Conservation (phyloP, 2,888 invertebrate genomes). For the Noctua janthe region DNA sequence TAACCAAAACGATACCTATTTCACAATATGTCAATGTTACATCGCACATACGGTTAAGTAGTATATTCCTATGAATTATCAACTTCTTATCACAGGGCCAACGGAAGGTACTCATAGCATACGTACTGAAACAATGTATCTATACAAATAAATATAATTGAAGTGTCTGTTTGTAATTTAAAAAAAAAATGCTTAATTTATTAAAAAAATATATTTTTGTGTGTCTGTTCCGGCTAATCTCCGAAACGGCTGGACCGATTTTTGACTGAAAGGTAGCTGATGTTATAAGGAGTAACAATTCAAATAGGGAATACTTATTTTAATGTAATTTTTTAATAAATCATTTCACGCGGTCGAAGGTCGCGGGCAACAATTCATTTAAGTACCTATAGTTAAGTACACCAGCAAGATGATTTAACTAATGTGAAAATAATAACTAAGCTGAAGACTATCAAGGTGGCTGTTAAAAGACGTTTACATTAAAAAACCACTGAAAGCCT, state of each 20-base stretch:
- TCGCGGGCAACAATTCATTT: neutral
- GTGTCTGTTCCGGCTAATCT: no score
- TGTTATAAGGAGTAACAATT: no score
- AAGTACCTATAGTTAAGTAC: no score
- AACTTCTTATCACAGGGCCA: neutral
- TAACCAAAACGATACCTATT: neutral
- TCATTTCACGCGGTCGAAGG: no score
- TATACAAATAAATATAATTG: no score
- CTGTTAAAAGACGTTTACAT: constrained; percentile 3
- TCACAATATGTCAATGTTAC: constrained; percentile 5
- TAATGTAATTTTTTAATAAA: no score
- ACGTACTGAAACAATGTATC: constrained; percentile 3
- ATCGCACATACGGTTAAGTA: neutral
- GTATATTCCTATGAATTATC: constrained; percentile 4
- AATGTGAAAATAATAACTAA: constrained; percentile 20
- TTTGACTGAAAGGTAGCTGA: no score
- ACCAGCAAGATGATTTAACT: neutral
- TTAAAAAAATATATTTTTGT: no score
- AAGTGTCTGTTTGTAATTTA: no score
- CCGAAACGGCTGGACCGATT: no score
- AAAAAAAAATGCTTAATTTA: no score
- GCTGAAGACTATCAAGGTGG: neutral
- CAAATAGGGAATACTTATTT: no score
- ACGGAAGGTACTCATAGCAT: neutral
- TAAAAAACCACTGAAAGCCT: constrained; percentile 6